Base-by-base conservation (phyloP, 2,888 invertebrate species). In the Chalcis sispes region DNA sequence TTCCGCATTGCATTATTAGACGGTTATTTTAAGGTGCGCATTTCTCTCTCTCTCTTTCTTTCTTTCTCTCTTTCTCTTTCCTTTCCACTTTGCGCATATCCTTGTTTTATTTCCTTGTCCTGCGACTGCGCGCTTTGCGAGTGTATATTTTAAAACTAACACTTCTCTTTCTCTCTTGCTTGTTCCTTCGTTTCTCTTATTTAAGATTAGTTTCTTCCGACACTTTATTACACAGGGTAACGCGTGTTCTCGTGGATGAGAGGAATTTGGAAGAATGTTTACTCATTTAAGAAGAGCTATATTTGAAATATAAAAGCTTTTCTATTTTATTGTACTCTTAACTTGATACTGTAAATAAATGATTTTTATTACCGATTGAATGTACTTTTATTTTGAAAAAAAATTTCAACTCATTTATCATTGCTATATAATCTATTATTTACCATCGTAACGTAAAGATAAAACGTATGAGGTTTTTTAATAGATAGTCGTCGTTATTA, bases 1-100 rank as follows among this genome's bases (percentile, higher is more conserved):
- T 88, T 88, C 86, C 86, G 86, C 86, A 84, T 86, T 86, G 87
- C 87, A 85, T 86, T 88, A 87, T 87, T 86, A 85, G 86, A 84
- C 82, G 84, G 83, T 82, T 87, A 86, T 86, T 86, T 85, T 81
- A 79, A 83, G 81, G 77, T 71, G 74, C 78, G 66, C 65, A 66
- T 54, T 36, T 67, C 76, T 62, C 70, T 72, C 74, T 71, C 67
- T 58, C 46, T 70, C 70, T 75, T 65, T 65, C 71, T 25, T 54
- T 77, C 69, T 54, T 29, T 40, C 46, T 72, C 59, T 66, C 75
- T 75, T 70, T 20, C 36, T 69, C 65, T 64, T 71, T 69, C 70
- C 64, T 46, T 58, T 18, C 25, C 71, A 56, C 42, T 54, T n/a
- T 20, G 25, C 62, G 70, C 52, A 66, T 48, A 67, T 72, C 75